These are phyloP conservation scores for Halictus ligatus DNA, from an alignment of 2,888 invertebrate genomes.

Conservation along the genomic window DNA sequence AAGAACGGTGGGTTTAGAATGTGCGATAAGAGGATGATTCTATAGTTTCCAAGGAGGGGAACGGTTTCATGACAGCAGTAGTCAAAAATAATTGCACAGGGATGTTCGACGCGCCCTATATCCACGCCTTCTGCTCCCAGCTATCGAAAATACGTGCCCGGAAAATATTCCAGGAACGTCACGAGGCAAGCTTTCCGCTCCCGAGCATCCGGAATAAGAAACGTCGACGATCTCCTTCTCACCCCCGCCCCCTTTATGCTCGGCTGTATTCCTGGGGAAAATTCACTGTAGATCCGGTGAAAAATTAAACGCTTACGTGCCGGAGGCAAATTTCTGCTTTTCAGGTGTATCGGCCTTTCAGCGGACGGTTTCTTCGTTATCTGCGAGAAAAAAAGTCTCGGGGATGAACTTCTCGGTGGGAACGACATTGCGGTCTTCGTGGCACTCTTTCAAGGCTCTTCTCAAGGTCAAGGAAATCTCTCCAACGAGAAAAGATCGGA, in stretches of 20 bases:
- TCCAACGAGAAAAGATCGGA: neutral
- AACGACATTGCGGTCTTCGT: neutral
- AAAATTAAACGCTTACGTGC: constrained; percentile 15
- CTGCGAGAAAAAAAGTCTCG: neutral
- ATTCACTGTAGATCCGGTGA: constrained; percentile 5
- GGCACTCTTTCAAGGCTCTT: neutral
- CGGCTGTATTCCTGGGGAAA: neutral
- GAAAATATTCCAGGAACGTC: constrained; percentile 25
- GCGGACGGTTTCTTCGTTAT: neutral
- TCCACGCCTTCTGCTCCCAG: neutral
- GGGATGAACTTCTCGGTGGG: neutral
- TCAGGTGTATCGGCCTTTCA: constrained; percentile 4
- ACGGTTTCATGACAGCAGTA: neutral
- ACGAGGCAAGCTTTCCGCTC: constrained; percentile 11
- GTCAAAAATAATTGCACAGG: neutral
- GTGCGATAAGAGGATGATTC: neutral
- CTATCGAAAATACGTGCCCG: constrained; percentile 9
- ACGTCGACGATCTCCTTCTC: constrained; percentile 19
- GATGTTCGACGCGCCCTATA: constrained; percentile 10
- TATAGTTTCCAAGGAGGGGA: neutral
- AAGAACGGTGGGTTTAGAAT: neutral
- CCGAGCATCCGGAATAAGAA: constrained; percentile 23
- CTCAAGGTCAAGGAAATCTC: neutral
- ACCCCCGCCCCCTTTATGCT: neutral
- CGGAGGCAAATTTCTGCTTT: neutral